Evolutionary conservation across 92 coral and sea anemone species (phyloP).

Genomic region (Bergia puertoricense): DNA sequence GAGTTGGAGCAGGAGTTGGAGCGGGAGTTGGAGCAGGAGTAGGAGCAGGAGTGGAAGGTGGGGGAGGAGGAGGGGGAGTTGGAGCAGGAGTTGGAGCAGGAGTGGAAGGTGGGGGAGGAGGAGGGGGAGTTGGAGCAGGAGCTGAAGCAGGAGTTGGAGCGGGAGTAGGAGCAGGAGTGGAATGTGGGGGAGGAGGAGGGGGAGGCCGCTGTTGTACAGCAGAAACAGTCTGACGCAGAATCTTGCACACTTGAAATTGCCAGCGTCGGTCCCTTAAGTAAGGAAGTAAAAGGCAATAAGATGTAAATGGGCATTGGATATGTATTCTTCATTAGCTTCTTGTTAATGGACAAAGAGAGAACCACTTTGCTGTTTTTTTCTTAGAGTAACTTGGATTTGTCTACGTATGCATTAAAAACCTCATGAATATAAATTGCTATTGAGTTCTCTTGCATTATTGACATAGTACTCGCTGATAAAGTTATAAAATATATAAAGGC

Average conservation of each 20-base stretch:
- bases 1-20: neutral
- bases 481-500: too few species aligned
- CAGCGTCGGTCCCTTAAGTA: constrained; percentile 30
- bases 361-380: too few species aligned
- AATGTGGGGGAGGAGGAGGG: neutral
- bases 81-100: too few species aligned
- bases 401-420: too few species aligned
- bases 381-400: too few species aligned
- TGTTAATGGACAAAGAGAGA: too few species aligned
- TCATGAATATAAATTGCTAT: too few species aligned
- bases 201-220: neutral
- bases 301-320: neutral
- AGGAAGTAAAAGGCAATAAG: neutral
- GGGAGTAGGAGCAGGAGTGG: neutral
- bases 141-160: neutral
- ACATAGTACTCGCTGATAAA: too few species aligned
- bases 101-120: too few species aligned
- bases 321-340: too few species aligned
- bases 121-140: neutral
- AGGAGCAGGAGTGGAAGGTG: neutral
- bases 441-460: too few species aligned
- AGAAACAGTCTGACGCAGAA: neutral
- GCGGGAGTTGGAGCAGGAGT: neutral
- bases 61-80: neutral
- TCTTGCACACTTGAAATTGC: constrained; percentile 46